Percentiles rank a stretch among this genome's conserved stretches.
These are phyloP conservation scores for Agrotis segetum DNA, from an alignment of 2,888 invertebrate species.

Conservation along the genomic window DNA sequence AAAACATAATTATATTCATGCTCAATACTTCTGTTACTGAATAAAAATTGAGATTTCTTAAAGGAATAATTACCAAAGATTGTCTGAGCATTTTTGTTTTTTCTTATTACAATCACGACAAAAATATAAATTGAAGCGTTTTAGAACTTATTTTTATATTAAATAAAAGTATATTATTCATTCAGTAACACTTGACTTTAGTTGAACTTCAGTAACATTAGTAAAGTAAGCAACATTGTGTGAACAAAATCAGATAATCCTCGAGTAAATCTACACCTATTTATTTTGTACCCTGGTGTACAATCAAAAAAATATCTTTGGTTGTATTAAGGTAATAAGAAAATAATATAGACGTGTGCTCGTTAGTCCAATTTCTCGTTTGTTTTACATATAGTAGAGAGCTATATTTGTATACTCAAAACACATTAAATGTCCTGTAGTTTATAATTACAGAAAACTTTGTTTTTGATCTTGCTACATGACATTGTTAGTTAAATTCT, in stretches of 20 bases:
- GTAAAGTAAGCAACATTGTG: constrained; percentile 22
- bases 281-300: constrained; percentile 18
- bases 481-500: too few species aligned
- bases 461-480: too few species aligned
- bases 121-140: neutral
- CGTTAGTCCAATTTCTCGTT: too few species aligned
- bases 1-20: neutral
- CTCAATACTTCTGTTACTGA: neutral
- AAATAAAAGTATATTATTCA: constrained; percentile 21
- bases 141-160: constrained; percentile 3
- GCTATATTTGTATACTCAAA: too few species aligned
- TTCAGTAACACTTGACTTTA: constrained; percentile 4
- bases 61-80: neutral
- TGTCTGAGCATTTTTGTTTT: neutral
- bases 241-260: constrained; percentile 38
- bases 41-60: neutral
- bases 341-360: too few species aligned
- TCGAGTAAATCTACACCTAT: constrained; percentile 36
- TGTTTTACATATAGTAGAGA: too few species aligned
- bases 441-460: too few species aligned
- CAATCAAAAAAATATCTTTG: constrained; percentile 10
- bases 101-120: neutral
- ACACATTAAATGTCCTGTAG: too few species aligned
- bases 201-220: constrained; percentile 1
- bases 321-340: neutral